phyloP scores from a whole-genome alignment of 2,888 invertebrate species.

The Mesorhabditis belari region DNA sequence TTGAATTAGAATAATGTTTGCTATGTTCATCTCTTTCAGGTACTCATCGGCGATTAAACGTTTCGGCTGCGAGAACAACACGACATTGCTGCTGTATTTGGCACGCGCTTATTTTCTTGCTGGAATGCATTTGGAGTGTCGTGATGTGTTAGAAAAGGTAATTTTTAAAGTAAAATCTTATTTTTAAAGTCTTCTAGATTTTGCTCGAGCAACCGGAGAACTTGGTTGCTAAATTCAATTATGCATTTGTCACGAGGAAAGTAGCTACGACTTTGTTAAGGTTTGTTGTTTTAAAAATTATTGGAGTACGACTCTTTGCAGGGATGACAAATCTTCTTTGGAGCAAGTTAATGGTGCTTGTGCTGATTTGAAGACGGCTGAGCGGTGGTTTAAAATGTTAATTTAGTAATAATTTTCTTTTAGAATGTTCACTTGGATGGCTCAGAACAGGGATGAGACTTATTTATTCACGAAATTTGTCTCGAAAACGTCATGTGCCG shows the following conservation, averaged over 20 bases:
- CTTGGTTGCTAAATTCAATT: constrained; percentile 82
- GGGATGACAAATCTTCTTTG: constrained; percentile 57
- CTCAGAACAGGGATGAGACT: constrained; percentile 66
- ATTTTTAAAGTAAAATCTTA: constrained; percentile 5
- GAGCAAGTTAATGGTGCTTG: constrained; percentile 83
- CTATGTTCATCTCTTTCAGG: constrained; percentile 3
- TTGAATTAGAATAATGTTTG: neutral
- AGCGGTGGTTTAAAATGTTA: constrained; percentile 61
- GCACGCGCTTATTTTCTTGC: constrained; percentile 86
- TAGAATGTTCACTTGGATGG: constrained; percentile 74
- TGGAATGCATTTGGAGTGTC: constrained; percentile 79
- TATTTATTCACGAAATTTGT: neutral
- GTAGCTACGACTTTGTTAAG: constrained; percentile 73
- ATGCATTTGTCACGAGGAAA: constrained; percentile 83
- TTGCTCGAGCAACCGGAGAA: constrained; percentile 88
- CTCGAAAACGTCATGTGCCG: constrained; percentile 21
- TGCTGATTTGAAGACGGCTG: constrained; percentile 84
- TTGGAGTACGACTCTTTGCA: neutral
- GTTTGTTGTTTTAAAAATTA: constrained; percentile 56
- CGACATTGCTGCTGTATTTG: constrained; percentile 87
- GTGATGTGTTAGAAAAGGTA: constrained; percentile 69
- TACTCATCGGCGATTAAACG: constrained; percentile 97
- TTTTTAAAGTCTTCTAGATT: constrained; percentile 61
- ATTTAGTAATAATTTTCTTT: neutral
- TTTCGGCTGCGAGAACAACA: constrained; percentile 87